Evolutionary conservation across 2,797 vertebrate genomes (phyloP).

Genomic region (Benthosema pterotum): DNA sequence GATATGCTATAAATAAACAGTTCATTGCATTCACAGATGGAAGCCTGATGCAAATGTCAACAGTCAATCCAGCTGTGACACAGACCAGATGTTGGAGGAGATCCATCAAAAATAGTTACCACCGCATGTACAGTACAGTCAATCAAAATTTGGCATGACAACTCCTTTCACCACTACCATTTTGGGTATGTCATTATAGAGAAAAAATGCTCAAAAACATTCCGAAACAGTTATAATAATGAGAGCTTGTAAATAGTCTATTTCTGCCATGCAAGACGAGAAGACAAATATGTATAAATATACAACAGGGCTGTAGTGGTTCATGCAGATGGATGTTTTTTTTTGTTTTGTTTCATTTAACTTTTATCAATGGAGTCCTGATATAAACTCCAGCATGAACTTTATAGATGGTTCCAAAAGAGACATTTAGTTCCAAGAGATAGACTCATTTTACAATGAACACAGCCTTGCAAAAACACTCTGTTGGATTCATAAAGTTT

Average conservation of each 20-base stretch:
- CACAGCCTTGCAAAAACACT: constrained; percentile 16
- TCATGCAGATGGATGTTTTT: too few relatives aligned
- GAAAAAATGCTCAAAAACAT: too few relatives aligned
- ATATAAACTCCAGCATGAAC: constrained; percentile 19
- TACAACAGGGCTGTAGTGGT: too few relatives aligned
- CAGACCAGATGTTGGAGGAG: constrained; percentile 46
- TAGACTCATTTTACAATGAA: constrained; percentile 9
- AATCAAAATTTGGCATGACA: constrained; percentile 9
- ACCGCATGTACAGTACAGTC: constrained; percentile 21
- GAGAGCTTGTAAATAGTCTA: too few relatives aligned
- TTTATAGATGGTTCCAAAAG: constrained; percentile 16
- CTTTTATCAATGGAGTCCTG: constrained; percentile 15
- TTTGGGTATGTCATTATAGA: too few relatives aligned
- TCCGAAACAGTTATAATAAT: too few relatives aligned
- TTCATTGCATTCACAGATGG: constrained; percentile 71
- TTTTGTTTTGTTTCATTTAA: too few relatives aligned
- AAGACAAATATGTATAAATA: too few relatives aligned
- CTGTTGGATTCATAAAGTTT: constrained; percentile 14
- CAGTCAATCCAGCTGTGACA: constrained; percentile 58
- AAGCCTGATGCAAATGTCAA: constrained; percentile 71
- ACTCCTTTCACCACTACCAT: too few relatives aligned
- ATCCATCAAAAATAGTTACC: constrained; percentile 38
- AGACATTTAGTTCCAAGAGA: constrained; percentile 10
- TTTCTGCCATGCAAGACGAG: too few relatives aligned
- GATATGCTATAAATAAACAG: constrained; percentile 29